Evolutionary conservation across 2,113 vertebrate species (phyloP).

Genomic region (Peromyscus californicus): DNA sequence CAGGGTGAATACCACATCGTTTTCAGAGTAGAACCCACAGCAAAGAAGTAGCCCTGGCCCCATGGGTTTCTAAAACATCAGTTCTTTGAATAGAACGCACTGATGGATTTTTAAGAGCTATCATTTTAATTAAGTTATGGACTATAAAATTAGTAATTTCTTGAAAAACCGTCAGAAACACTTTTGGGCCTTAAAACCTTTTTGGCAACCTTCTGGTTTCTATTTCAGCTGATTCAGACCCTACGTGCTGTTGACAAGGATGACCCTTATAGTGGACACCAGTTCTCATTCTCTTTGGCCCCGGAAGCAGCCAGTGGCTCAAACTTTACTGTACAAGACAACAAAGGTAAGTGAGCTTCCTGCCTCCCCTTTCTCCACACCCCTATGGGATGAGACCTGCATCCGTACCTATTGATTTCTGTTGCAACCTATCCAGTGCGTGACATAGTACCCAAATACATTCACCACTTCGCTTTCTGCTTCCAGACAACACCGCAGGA

Average conservation of each 20-base stretch:
- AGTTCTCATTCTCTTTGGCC: conserved; percentile 94
- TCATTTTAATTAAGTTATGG: conserved; percentile 32
- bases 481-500: conserved; percentile 96
- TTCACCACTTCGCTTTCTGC: conserved; percentile 67
- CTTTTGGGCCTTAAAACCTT: conserved; percentile 58
- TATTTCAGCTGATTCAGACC: conserved; percentile 95
- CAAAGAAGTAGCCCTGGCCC: not conserved
- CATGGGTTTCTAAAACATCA: not conserved
- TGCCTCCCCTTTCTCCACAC: not conserved
- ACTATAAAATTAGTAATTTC: not conserved
- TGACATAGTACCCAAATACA: rapidly evolving
- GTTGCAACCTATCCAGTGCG: not conserved
- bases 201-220: conserved; percentile 67
- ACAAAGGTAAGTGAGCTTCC: conserved; percentile 91
- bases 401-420: not conserved
- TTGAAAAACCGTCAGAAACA: conserved; percentile 28
- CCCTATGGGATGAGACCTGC: no score
- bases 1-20: not conserved
- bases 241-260: conserved; percentile 96
- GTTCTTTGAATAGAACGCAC: not conserved
- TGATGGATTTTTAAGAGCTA: not conserved
- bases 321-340: conserved; percentile 97
- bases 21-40: not conserved
- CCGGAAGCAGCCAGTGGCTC: conserved; percentile 92
- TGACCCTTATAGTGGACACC: conserved; percentile 93